Conservation (phyloP, 2,888 invertebrate genomes). For the Marronus borbonicus region DNA sequence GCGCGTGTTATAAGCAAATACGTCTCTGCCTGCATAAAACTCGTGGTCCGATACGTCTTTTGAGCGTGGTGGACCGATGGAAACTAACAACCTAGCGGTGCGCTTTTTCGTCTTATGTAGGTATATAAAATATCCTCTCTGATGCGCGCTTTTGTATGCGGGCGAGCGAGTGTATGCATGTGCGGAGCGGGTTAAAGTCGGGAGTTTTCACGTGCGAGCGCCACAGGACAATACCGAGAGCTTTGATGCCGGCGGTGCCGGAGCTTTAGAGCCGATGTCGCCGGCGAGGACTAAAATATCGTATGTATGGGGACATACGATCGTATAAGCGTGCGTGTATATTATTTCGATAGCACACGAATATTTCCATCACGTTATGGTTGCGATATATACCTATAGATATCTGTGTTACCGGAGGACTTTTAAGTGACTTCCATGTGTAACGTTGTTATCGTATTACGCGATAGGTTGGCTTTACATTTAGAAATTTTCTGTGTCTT, state of each 20-base stretch:
- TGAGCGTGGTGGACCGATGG: slow-evolving; percentile 21
- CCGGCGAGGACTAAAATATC: too few relatives aligned
- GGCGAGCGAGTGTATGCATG: neutral
- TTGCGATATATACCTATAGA: neutral
- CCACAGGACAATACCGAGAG: slow-evolving; percentile 28
- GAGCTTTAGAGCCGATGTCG: slow-evolving; percentile 1
- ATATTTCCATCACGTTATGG: slow-evolving; percentile 13
- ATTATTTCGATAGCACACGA: slow-evolving; percentile 13
- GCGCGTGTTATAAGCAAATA: neutral
- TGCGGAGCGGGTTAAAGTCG: slow-evolving; percentile 15
- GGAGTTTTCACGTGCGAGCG: slow-evolving; percentile 31
- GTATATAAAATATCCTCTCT: slow-evolving; percentile 1
- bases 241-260: neutral
- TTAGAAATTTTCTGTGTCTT: too few relatives aligned
- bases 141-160: neutral
- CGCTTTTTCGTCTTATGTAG: slow-evolving; percentile 24
- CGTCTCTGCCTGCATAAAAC: neutral
- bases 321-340: neutral
- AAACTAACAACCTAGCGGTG: slow-evolving; percentile 31
- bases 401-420: neutral
- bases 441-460: too few relatives aligned
- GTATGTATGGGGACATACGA: too few relatives aligned
- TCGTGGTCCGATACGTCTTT: slow-evolving; percentile 10
- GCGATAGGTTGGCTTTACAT: too few relatives aligned
- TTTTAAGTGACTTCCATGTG: too few relatives aligned